Evolutionary conservation across 2,888 invertebrate genomes (phyloP).

Genomic region (Blera fallax): DNA sequence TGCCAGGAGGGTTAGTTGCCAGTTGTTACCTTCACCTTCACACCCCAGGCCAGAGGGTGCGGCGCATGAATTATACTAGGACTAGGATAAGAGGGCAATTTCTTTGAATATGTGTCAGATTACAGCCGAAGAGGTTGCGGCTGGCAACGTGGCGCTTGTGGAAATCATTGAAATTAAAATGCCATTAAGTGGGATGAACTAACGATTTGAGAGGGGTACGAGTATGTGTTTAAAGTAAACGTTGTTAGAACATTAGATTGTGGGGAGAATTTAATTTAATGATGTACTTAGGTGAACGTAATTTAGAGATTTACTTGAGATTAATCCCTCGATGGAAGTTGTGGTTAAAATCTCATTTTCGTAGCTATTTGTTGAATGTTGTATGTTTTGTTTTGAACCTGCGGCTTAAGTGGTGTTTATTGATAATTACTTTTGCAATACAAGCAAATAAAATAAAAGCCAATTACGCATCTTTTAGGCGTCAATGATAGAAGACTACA

Average conservation of each 20-base stretch:
- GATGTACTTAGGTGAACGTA: conserved; percentile 37
- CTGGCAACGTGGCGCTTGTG: conserved; percentile 8
- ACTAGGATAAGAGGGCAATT: background rate
- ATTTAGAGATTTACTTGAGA: conserved; percentile 26
- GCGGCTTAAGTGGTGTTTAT: background rate
- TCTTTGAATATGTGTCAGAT: conserved; percentile 32
- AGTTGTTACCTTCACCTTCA: conserved; percentile 1
- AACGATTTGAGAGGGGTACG: background rate
- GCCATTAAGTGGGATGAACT: conserved; percentile 41
- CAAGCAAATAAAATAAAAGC: background rate
- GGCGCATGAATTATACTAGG: background rate
- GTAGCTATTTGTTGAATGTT: background rate
- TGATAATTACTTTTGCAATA: background rate
- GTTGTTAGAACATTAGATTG: background rate
- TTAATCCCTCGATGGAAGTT: background rate
- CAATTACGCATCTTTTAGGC: too few species aligned
- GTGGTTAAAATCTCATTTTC: background rate
- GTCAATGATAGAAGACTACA: too few species aligned
- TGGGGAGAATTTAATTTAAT: conserved; percentile 30
- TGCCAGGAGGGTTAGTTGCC: conserved; percentile 1
- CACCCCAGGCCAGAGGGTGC: background rate
- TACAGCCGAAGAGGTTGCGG: background rate
- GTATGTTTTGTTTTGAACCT: background rate
- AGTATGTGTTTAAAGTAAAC: conserved; percentile 16
- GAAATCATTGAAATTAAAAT: conserved; percentile 50